Evolutionary conservation across 2,888 invertebrate genomes (phyloP).

Genomic region (Pollenia griseotomentosa): DNA sequence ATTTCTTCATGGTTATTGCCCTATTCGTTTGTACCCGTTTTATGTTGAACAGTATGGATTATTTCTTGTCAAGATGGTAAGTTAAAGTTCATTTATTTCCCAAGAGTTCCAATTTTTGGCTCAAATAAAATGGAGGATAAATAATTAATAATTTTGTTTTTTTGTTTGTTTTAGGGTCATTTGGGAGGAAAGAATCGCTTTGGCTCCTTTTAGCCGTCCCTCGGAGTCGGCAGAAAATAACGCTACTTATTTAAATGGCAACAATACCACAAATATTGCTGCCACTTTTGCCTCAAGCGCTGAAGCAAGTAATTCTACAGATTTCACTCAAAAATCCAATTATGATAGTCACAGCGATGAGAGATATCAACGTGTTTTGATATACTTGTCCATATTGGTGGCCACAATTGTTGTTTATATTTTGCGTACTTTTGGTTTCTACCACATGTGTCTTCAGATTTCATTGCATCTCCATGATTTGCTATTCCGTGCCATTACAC

Average conservation of each 20-base stretch:
- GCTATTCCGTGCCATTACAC: slow-evolving; percentile 90
- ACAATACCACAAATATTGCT: slow-evolving; percentile 44
- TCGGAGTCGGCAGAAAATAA: slow-evolving; percentile 12
- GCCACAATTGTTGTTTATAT: slow-evolving; percentile 84
- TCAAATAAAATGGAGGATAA: not conserved
- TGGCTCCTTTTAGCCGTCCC: slow-evolving; percentile 15
- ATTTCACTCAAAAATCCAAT: slow-evolving; percentile 47
- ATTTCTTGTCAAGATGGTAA: slow-evolving; percentile 90
- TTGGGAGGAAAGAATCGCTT: slow-evolving; percentile 79
- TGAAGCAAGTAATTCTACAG: slow-evolving; percentile 24
- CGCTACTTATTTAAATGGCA: not conserved
- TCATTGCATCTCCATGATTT: slow-evolving; percentile 90
- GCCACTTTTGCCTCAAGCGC: slow-evolving; percentile 3
- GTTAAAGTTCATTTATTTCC: not conserved
- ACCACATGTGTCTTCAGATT: slow-evolving; percentile 89
- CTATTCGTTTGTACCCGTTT: slow-evolving; percentile 87
- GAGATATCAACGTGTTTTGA: slow-evolving; percentile 78
- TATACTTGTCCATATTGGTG: slow-evolving; percentile 78
- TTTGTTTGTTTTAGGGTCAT: slow-evolving; percentile 77
- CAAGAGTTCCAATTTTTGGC: too few species aligned
- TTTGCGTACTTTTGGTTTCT: slow-evolving; percentile 87
- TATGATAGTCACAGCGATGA: slow-evolving; percentile 71
- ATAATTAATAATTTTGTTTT: not conserved
- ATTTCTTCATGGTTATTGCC: slow-evolving; percentile 80
- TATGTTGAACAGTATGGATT: slow-evolving; percentile 88